These are phyloP conservation scores for Nephrotoma flavescens DNA, from an alignment of 2,888 invertebrate genomes.

Conservation along the genomic window DNA sequence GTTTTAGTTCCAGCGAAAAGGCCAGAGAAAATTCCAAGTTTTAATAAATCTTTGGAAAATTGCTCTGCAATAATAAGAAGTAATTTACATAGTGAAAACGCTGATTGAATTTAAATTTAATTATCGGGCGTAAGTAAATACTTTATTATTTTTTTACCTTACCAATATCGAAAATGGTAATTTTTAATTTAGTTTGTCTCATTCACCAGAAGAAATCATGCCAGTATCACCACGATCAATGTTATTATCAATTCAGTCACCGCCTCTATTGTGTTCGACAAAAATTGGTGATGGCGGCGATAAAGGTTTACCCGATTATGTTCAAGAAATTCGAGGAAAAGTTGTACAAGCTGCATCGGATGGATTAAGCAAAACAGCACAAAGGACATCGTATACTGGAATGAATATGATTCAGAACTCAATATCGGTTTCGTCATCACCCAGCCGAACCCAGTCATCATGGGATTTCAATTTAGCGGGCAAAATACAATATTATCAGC, in stretches of 20 bases:
- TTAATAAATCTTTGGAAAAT: background rate
- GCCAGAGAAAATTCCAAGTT: background rate
- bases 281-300: background rate
- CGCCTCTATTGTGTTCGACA: background rate
- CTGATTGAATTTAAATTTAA: slow-evolving; percentile 14
- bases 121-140: background rate
- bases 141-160: background rate
- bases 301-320: background rate
- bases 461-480: slow-evolving; percentile 21
- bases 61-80: slow-evolving; percentile 11
- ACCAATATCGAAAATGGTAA: background rate
- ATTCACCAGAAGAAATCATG: slow-evolving; percentile 11
- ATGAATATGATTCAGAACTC: background rate
- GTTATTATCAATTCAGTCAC: background rate
- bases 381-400: background rate
- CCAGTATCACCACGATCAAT: background rate
- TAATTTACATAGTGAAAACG: slow-evolving; percentile 18
- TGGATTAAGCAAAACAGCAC: slow-evolving; percentile 17
- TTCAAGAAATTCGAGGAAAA: slow-evolving; percentile 17
- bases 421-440: background rate
- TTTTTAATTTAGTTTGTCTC: slow-evolving; percentile 13
- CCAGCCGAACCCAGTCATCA: slow-evolving; percentile 1
- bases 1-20: background rate
- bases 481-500: background rate
- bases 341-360: slow-evolving; percentile 25